Conservation (phyloP, 2,888 invertebrate genomes). For the Kuschelorhynchus macadamiae region DNA sequence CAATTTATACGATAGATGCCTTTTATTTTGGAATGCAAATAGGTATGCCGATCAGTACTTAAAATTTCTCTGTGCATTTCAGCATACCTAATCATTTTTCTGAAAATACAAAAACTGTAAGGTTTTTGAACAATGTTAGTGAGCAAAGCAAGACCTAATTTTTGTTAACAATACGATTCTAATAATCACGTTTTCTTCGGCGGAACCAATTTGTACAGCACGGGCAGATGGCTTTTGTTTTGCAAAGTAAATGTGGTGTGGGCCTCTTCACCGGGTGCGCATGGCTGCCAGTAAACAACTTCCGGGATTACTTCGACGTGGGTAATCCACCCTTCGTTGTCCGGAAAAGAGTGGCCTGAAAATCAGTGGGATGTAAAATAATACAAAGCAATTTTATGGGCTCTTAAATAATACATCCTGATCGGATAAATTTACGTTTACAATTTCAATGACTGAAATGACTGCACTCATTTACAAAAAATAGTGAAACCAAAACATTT, state of each 20-base stretch:
- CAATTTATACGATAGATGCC: too few relatives aligned
- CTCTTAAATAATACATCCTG: too few relatives aligned
- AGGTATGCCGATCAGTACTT: too few relatives aligned
- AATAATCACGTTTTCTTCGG: conserved; percentile 63
- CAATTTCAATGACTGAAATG: not conserved
- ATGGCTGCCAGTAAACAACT: conserved; percentile 58
- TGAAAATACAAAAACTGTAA: not conserved
- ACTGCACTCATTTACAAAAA: too few relatives aligned
- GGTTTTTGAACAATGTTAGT: not conserved
- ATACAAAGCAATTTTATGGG: not conserved
- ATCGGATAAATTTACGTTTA: too few relatives aligned
- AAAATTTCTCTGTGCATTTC: too few relatives aligned
- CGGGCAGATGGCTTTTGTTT: conserved; percentile 65
- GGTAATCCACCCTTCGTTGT: conserved; percentile 59
- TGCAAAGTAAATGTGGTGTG: conserved; percentile 66
- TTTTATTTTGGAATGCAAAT: too few relatives aligned
- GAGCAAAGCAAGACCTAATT: not conserved
- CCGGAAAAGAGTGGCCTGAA: conserved; percentile 61
- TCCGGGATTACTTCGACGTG: conserved; percentile 57
- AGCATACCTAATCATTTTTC: too few relatives aligned
- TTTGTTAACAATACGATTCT: not conserved
- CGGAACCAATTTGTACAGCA: conserved; percentile 67
- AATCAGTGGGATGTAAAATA: conserved; percentile 37
- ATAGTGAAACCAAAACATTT: too few relatives aligned
- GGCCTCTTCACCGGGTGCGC: conserved; percentile 56